phyloP scores from a whole-genome alignment of 2,797 vertebrate species.

The Gambelia wislizenii region DNA sequence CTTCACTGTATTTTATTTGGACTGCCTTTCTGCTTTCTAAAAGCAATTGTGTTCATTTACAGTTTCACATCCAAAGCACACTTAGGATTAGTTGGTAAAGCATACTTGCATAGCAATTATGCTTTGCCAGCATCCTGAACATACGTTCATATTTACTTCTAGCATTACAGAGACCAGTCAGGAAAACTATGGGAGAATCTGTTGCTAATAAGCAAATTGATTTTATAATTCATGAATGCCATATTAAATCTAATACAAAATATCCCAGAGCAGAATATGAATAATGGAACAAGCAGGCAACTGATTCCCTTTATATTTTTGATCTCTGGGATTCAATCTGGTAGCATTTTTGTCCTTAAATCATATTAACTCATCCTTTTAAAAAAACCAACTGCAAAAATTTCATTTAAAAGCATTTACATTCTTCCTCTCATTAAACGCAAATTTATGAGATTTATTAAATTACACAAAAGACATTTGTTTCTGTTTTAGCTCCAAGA shows the following conservation, averaged over 20 bases:
- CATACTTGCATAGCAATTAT: neutral
- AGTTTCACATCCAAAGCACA: neutral
- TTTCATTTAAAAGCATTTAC: constrained; percentile 55
- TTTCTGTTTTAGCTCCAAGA: constrained; percentile 25
- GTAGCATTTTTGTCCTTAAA: constrained; percentile 48
- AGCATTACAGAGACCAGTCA: constrained; percentile 39
- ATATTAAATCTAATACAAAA: constrained; percentile 9
- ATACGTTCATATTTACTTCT: constrained; percentile 37
- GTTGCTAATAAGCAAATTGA: constrained; percentile 39
- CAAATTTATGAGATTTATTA: constrained; percentile 22
- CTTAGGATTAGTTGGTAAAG: neutral
- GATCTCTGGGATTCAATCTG: constrained; percentile 34
- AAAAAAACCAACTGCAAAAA: constrained; percentile 48
- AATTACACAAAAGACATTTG: constrained; percentile 13
- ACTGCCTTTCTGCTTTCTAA: neutral
- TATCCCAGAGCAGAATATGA: constrained; percentile 39
- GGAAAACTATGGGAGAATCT: constrained; percentile 32
- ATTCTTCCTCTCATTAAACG: constrained; percentile 48
- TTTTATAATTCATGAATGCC: constrained; percentile 38
- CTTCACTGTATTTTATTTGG: neutral
- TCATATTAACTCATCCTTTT: constrained; percentile 54
- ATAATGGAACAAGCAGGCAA: constrained; percentile 55
- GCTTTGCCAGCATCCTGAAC: neutral
- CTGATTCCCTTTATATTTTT: constrained; percentile 42
- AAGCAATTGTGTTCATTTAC: neutral